Percentiles rank a stretch among this genome's conserved stretches.
phyloP scores from a whole-genome alignment of 2,797 vertebrate genomes.

The Anisognathus igniventris region DNA sequence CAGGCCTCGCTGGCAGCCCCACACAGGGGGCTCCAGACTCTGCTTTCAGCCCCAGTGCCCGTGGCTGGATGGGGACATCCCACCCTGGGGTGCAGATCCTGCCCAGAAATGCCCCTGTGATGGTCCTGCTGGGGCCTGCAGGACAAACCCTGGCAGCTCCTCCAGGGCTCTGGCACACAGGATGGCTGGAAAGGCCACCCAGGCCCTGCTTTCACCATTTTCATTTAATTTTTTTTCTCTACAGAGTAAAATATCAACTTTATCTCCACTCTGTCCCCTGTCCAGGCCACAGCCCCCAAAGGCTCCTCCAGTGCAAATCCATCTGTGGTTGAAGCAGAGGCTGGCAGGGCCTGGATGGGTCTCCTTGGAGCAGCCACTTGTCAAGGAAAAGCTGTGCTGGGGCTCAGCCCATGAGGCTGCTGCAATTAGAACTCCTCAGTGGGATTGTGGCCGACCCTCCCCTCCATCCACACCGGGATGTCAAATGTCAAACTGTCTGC shows the following conservation, averaged over 20 bases:
- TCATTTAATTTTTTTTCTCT: background rate
- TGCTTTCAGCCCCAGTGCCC: background rate
- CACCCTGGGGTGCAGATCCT: background rate
- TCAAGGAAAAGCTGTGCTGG: background rate
- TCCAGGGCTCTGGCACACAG: background rate
- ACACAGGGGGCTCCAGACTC: background rate
- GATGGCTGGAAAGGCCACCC: background rate
- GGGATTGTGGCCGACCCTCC: background rate
- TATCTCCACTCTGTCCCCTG: background rate
- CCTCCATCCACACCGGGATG: background rate
- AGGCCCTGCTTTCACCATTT: background rate
- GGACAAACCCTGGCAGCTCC: background rate
- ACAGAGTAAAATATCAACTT: background rate
- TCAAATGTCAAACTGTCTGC: slow-evolving; percentile 29
- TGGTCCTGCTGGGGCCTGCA: background rate
- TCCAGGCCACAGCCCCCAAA: background rate
- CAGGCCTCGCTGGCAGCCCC: rapidly evolving
- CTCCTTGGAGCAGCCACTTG: background rate
- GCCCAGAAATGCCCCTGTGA: background rate
- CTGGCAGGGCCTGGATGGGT: background rate
- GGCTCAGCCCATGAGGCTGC: background rate
- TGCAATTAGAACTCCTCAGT: background rate
- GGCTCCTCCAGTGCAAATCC: background rate
- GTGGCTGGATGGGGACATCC: rapidly evolving
- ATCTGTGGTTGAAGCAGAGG: background rate